Evolutionary conservation across 2,113 vertebrate species (phyloP), one percentile per base, ranked within the genome.

Genomic region (Prionailurus bengalensis): DNA sequence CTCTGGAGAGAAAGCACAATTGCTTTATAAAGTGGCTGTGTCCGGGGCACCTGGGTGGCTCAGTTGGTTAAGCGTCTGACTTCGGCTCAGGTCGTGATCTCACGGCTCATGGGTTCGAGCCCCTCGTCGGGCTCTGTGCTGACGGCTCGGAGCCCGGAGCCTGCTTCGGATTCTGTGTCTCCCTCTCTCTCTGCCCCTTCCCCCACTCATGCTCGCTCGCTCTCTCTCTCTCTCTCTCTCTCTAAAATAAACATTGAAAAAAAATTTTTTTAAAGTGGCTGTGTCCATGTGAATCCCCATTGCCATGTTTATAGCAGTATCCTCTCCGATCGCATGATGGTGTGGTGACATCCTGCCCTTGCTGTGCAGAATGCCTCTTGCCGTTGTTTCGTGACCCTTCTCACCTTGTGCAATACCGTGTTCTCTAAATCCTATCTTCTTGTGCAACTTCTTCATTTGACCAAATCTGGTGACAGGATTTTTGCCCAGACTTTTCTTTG

Each of bases 271-370:
- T 25, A 2, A 39, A 36, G 14, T 7, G 21, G 0, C 31, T n/a
- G 2, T 3, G 2, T 15, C 48, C 15, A 4, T 61, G 11, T 2
- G 5, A 2, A 14, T 11, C 58, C 42, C 55, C 21, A 2, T 0
- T 39, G 58, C 58, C 10, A 0, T 6, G 53, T 2, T 1, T 4
- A 7, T 3, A 2, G 36, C 65, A 5, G 0, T 17, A 12, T 23
- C n/a, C 23, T 25, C 12, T 29, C 17, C 6, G 2, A 6, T 17
- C 0, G 1, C n/a, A 0, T 0, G 0, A 11, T 19, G 79, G 45
- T 65, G 23, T 21, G 31, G 45, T 31, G 31, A 48, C 3, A 4
- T 13, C 36, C 0, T 12, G 33, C 39, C 8, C 83, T 53, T 4
- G 42, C 27, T 19, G 8, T 14, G 9, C 68, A 1, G 3, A 1